Base-by-base conservation (phyloP, 2,888 invertebrate genomes). In the Synergus laeviventris region DNA sequence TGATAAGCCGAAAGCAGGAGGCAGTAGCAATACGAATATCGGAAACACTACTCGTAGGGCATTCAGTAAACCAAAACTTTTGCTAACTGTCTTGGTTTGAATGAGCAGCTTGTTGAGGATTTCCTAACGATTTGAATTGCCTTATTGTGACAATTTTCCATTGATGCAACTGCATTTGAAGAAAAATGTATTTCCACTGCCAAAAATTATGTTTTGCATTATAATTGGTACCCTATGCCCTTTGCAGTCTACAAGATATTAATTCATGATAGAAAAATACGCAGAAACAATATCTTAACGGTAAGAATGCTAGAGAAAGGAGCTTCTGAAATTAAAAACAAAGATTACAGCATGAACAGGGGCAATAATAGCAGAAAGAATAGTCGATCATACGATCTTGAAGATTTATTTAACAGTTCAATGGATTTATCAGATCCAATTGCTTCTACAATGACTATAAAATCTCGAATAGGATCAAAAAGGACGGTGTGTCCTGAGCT, bases 11-110 rank as follows among this genome's bases (percentile, higher is more conserved):
- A 59, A 59, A 18, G 21, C 59, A 59, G 59, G 11, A 59, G 59
- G 59, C 11, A 59, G 59, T 59, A 11, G 59, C 24, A 24, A 59
- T 18, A 59, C 11, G 59, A 24, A 21, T 59, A 24, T 11, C 14
- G 36, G 16, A 64, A 64, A 14, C 14, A 64, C 64, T 64, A 38
- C 36, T 38, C 38, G 64, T 64, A 64, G 36, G 64, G 64, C n/a
- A 64, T 64, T 64, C 12, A 14, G 36, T 64, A 64, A 64, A 21
- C 36, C 38, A 64, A 64, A 64, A 64, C 38, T 64, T 38, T 36
- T 64, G 12, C 64, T 21, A 12, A 64, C 64, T 11, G 24, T 64
- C 16, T 36, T 18, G 64, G 64, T 14, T 38, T 64, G 36, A 64
- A 64, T 18, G 64, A 8, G 16, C 11, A 64, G 38, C 64, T 64